phyloP scores from a whole-genome alignment of 2,797 vertebrate species.

The Danio albolineatus region DNA sequence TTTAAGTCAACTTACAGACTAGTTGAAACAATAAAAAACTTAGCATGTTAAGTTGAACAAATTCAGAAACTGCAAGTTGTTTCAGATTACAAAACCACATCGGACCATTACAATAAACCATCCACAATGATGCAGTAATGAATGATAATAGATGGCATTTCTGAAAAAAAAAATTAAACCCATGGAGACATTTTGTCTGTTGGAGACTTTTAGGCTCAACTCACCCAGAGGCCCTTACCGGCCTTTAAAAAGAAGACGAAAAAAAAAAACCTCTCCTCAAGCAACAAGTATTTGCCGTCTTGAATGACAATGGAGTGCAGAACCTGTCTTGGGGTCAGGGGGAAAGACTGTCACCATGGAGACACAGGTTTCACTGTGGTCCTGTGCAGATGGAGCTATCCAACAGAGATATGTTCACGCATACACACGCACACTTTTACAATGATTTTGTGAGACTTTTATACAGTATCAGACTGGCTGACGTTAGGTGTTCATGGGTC shows the following conservation, averaged over 20 bases:
- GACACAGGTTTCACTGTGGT: conserved; percentile 23
- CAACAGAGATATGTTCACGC: background rate
- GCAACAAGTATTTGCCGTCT: conserved; percentile 26
- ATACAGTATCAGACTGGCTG: background rate
- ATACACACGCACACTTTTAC: background rate
- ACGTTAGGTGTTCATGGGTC: background rate
- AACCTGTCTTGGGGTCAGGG: conserved; percentile 11
- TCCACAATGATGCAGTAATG: conserved; percentile 65
- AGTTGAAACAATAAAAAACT: too few relatives aligned
- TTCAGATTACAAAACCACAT: too few relatives aligned
- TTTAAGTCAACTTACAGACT: too few relatives aligned
- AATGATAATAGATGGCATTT: conserved; percentile 69
- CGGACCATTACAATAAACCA: background rate
- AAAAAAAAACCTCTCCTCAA: background rate
- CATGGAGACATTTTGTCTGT: conserved; percentile 50
- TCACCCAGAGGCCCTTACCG: background rate
- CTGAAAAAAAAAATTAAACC: conserved; percentile 73
- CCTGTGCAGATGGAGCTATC: background rate
- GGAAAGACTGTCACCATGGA: conserved; percentile 29
- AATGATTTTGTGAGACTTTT: background rate
- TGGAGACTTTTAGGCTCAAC: background rate
- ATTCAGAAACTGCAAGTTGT: too few relatives aligned
- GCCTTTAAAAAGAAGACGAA: background rate
- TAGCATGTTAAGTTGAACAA: too few relatives aligned
- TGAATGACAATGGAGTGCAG: conserved; percentile 6